Evolutionary conservation across 2,888 invertebrate genomes (phyloP).

Genomic region (Xylota segnis): DNA sequence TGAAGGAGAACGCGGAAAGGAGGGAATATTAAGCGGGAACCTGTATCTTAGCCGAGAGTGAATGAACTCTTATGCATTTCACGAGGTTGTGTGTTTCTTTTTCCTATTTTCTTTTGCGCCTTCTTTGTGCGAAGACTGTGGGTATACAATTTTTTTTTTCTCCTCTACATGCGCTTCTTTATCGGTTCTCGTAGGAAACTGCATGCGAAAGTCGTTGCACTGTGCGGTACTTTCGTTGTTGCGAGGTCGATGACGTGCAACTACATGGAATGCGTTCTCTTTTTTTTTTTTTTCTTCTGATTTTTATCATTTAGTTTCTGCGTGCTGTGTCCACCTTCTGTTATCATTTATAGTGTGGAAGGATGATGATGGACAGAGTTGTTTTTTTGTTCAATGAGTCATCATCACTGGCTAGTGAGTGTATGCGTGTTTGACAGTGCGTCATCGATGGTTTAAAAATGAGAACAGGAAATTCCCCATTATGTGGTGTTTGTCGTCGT

Average conservation of each 20-base stretch:
- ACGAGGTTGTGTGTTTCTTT: constrained; percentile 73
- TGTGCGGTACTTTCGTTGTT: constrained; percentile 79
- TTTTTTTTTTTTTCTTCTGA: constrained; percentile 25
- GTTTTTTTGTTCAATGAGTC: constrained; percentile 41
- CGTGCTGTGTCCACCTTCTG: constrained; percentile 51
- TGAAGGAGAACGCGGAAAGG: not conserved
- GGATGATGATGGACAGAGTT: constrained; percentile 27
- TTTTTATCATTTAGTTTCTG: not conserved
- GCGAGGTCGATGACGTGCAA: constrained; percentile 72
- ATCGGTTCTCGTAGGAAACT: constrained; percentile 54
- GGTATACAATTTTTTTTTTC: not conserved
- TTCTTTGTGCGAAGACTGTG: constrained; percentile 70
- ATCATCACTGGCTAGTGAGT: constrained; percentile 7
- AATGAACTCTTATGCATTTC: constrained; percentile 77
- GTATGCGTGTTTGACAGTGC: constrained; percentile 55
- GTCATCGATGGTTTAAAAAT: constrained; percentile 58
- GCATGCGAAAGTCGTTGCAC: constrained; percentile 78
- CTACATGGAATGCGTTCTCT: constrained; percentile 67
- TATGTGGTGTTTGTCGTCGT: constrained; percentile 28
- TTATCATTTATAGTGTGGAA: constrained; percentile 43
- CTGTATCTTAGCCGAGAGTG: constrained; percentile 72
- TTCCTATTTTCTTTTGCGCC: constrained; percentile 36
- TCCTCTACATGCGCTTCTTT: constrained; percentile 40
- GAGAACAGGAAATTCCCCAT: constrained; percentile 76
- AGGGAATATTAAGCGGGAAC: constrained; percentile 57